Conservation (phyloP, 2,113 vertebrate species). For the Andinoacara biseriatus region DNA sequence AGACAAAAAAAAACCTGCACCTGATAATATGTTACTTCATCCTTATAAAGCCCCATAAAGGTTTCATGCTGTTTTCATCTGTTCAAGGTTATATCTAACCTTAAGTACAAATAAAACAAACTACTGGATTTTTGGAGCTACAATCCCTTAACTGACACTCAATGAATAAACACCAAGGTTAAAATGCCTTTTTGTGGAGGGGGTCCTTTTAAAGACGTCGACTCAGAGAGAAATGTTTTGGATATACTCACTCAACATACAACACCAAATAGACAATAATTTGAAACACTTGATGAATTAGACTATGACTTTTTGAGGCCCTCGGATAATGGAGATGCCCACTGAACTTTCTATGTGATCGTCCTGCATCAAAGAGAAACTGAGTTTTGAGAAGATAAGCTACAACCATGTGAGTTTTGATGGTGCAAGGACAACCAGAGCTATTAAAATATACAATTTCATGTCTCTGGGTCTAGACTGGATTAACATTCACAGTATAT, state of each 20-base stretch:
- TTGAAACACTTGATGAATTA: not conserved
- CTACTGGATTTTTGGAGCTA: not conserved
- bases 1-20: too few relatives aligned
- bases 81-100: not conserved
- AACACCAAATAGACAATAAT: not conserved
- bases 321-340: not conserved
- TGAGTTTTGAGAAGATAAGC: not conserved
- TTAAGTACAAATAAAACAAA: not conserved
- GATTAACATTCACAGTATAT: not conserved
- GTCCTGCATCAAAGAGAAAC: not conserved
- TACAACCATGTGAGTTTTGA: not conserved
- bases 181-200: not conserved
- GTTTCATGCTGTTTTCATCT: accelerated
- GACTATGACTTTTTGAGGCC: not conserved
- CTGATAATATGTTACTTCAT: constrained; percentile 3
- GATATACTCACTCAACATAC: not conserved
- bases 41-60: not conserved
- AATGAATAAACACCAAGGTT: not conserved
- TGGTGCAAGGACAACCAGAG: not conserved
- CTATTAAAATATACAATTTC: not conserved
- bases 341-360: not conserved
- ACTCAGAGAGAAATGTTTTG: not conserved
- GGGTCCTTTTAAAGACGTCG: not conserved
- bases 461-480: not conserved
- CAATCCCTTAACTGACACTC: not conserved